phyloP scores from a whole-genome alignment of 2,113 vertebrate genomes.

The Pteropus alecto region DNA sequence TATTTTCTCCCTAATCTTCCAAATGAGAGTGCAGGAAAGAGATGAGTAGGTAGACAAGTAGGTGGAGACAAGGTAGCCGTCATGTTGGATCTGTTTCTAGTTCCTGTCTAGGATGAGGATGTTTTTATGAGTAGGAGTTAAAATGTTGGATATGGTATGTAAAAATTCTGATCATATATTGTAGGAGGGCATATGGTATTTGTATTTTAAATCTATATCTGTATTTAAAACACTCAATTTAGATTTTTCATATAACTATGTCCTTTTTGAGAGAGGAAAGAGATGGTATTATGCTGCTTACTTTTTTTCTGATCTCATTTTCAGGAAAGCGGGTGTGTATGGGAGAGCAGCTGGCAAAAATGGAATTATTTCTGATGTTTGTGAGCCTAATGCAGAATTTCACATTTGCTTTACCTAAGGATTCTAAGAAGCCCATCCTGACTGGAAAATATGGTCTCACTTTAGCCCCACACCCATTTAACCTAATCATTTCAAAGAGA shows the following conservation, averaged over 20 bases:
- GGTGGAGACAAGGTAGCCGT: neutral
- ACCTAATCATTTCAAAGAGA: conserved; percentile 83
- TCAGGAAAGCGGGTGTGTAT: conserved; percentile 95
- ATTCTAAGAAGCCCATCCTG: conserved; percentile 84
- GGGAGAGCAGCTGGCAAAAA: conserved; percentile 97
- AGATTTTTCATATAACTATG: neutral
- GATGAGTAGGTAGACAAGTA: neutral
- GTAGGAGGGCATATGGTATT: neutral
- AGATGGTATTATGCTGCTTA: neutral
- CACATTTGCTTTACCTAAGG: conserved; percentile 87
- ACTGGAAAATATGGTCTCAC: conserved; percentile 94
- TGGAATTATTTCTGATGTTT: conserved; percentile 95
- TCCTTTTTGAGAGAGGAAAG: neutral
- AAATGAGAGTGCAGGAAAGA: neutral
- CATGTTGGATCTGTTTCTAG: neutral
- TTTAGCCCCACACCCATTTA: conserved; percentile 89
- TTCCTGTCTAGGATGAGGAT: neutral
- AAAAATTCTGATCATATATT: neutral
- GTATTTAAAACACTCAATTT: neutral
- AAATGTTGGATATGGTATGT: neutral
- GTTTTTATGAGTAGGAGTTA: neutral
- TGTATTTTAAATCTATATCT: neutral
- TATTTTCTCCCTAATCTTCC: neutral
- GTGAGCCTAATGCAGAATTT: conserved; percentile 92
- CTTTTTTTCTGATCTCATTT: conserved; percentile 42